Evolutionary conservation across 2,113 vertebrate species (phyloP), one percentile per base, ranked within the genome.

Genomic region (Sphaerodactylus townsendi): DNA sequence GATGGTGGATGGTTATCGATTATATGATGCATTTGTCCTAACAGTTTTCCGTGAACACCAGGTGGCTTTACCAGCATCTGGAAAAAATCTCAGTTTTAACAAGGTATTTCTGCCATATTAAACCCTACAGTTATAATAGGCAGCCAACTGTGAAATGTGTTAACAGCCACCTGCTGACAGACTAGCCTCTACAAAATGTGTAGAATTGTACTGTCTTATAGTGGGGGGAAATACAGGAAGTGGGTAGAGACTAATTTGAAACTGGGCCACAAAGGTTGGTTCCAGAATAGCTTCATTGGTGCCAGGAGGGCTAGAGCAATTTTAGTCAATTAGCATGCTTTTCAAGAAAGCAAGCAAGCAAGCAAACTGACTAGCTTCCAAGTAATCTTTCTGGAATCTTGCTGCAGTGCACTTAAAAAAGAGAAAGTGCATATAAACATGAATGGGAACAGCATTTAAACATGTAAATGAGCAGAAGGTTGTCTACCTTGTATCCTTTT

Each of bases 81-180:
- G 82, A 87, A 91, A n/a, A 72, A 87, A 41, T 68, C 68, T 81
- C 14, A 77, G 76, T 87, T 50, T 56, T 64, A 46, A 62, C 82
- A 86, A 81, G 39, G 89, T 84, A 33, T 44, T 82, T 53, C 35
- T 88, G 4, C 0, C 84, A 46, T 84, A 84, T 91, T 71, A 53
- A 85, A 70, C 74, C 81, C 85, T 82, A 81, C 90, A 89, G 90
- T 87, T 89, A 87, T 66, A 79, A 46, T 73, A 77, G 53, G 74
- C 85, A 92, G 74, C 85, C 90, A 93, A 89, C 91, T 91, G 91
- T 93, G 86, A 93, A 91, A 81, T 89, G 85, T 93, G 86, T 89
- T 93, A 91, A 91, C 91, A 91, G 91, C 87, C 65, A 33, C 89
- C 64, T 85, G 87, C 92, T 88, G 90, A 14, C 13, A 28, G 1